Percentiles rank a stretch among this genome's conserved stretches.
These are phyloP conservation scores for Chloroceryle amazona DNA, from an alignment of 2,797 vertebrate genomes.

Conservation along the genomic window DNA sequence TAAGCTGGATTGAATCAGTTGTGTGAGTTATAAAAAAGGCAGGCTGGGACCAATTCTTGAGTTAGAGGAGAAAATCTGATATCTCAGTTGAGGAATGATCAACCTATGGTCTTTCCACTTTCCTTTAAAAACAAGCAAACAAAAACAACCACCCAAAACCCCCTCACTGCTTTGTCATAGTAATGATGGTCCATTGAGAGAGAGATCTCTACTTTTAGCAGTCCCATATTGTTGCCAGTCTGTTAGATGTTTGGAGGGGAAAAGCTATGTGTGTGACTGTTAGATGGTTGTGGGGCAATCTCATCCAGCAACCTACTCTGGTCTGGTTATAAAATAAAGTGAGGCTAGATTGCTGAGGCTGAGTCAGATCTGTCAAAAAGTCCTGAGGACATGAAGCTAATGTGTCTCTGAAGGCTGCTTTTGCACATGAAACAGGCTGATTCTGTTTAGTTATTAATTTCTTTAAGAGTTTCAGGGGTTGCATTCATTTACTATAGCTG, in stretches of 20 bases:
- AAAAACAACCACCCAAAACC: too few species aligned
- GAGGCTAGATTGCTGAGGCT: neutral
- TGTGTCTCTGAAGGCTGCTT: neutral
- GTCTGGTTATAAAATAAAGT: neutral
- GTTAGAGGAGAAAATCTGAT: neutral
- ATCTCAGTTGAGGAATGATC: neutral
- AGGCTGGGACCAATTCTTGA: neutral
- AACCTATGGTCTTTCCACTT: too few species aligned
- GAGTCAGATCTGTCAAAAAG: neutral
- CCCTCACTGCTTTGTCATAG: too few species aligned
- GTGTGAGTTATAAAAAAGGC: neutral
- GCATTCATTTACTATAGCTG: neutral
- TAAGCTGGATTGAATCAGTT: neutral
- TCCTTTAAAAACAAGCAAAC: too few species aligned
- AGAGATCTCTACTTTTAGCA: neutral
- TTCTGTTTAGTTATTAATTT: neutral
- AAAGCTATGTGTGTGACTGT: neutral
- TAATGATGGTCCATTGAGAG: neutral
- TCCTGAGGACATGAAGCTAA: neutral
- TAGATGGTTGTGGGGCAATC: rapidly evolving
- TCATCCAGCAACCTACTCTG: neutral
- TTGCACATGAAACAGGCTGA: neutral
- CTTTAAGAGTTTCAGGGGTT: neutral
- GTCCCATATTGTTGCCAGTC: neutral
- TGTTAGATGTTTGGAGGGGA: neutral